Base-by-base conservation (phyloP, 2,113 vertebrate genomes). In the Xiphias gladius region DNA sequence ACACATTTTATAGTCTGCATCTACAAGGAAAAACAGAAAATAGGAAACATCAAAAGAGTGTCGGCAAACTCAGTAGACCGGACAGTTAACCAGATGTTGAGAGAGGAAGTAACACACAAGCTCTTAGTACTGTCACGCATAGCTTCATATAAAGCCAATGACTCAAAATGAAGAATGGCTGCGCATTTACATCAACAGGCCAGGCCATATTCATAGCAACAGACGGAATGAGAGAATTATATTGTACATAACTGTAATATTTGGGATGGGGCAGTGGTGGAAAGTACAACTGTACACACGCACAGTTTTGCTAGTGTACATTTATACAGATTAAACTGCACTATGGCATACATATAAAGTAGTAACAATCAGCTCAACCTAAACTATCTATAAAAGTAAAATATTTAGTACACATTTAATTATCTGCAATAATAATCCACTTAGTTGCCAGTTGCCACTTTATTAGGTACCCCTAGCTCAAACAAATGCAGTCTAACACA, bases 1-100 rank as follows among this genome's bases (percentile, higher is more conserved):
- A 99, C 98, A 85, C 98, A 99, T 93, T 99, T 99, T 97, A 99
- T 99, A 77, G 98, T 99, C 96, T 99, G 98, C 98, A 99, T 99
- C 94, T 95, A 46, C 26, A 75, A 41, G 19, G 48, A 76, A n/a
- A 61, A 54, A 66, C 37, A 75, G 64, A 76, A 76, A 75, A 80
- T 9, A 83, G 52, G 68, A 82, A 84, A 73, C 58, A 82, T 69
- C 52, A 83, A 3, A 37, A 85, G 32, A 35, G 16, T 20, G 63
- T 58, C 22, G 22, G 52, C 11, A 63, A 30, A 24, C 41, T n/a
- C 14, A 62, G 55, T 9, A 46, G 8, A 67, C 17, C 14, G 50
- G 28, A 81, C 17, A 75, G 59, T 66, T 3, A 46, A 9, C n/a
- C 32, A 76, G 64, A 75, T 41, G 46, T 19, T 35, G 48, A 70